Evolutionary conservation across 2,797 vertebrate species (phyloP).

Genomic region (Schizopygopsis malacanthus): DNA sequence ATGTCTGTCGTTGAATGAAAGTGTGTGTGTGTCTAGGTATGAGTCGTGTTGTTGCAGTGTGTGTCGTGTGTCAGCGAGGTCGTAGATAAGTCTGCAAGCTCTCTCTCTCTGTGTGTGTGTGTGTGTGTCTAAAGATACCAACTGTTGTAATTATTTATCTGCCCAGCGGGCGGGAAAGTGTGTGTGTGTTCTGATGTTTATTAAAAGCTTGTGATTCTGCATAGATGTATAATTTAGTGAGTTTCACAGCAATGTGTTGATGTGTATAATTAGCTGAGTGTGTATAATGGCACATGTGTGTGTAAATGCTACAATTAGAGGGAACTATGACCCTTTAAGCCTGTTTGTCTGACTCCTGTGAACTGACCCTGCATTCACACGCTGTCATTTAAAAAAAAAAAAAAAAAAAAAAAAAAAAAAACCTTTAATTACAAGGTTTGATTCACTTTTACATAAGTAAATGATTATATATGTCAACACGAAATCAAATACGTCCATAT

Average conservation of each 20-base stretch:
- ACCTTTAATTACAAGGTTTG: background rate
- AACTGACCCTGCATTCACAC: background rate
- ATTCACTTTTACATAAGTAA: background rate
- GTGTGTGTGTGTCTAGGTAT: conserved; percentile 6
- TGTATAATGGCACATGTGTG: conserved; percentile 5
- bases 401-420: background rate
- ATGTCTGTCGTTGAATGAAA: background rate
- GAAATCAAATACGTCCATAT: background rate
- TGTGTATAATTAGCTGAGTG: conserved; percentile 37
- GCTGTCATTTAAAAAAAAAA: background rate
- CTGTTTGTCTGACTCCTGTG: conserved; percentile 15
- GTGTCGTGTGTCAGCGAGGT: background rate
- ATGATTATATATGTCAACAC: background rate
- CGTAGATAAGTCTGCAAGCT: background rate
- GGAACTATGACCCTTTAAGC: conserved; percentile 23
- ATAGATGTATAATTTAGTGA: conserved; percentile 52
- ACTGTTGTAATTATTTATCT: conserved; percentile 37
- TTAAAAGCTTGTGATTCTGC: conserved; percentile 42
- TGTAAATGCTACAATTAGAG: conserved; percentile 34
- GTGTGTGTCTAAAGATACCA: background rate
- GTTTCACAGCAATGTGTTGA: conserved; percentile 33
- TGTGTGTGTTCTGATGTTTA: conserved; percentile 47
- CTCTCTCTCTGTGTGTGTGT: conserved; percentile 15
- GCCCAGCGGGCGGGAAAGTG: conserved; percentile 7
- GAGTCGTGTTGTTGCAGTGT: background rate